Evolutionary conservation across 2,888 invertebrate species (phyloP), one percentile per base, ranked within the genome.

Genomic region (Nemoura dubitans): DNA sequence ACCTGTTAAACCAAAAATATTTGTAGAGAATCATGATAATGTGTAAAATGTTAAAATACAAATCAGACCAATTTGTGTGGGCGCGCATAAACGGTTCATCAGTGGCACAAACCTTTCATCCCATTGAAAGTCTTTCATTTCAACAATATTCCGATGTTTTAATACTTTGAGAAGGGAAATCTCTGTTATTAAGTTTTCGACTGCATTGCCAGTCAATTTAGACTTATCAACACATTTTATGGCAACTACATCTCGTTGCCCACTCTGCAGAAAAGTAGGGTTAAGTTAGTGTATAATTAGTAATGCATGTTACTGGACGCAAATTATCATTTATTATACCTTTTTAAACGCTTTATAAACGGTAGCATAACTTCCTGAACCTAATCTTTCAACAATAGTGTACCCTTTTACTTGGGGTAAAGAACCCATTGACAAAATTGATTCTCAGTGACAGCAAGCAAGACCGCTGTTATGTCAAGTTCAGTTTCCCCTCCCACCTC

Each of bases 111-210:
- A 95, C 95, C 93, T 94, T 59, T 95, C 94, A 89, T 96, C 96
- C 95, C 95, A 96, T 1, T 94, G 94, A 89, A 98, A 98, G 90
- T 98, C 96, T 90, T 94, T 94, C 93, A 98, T 95, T 85, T 95
- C 94, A 0, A 98, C 97, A 85, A 98, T 96, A 90, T 97, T 94
- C 0, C 95, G 95, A 91, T 97, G 97, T 27, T 95, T 94, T 0
- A 98, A 92, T 0, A 94, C 94, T 90, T 97, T 97, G 89, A 98
- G 91, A 27, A 97, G 92, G 59, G 94, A 93, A 76, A 98, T 98
- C 93, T 98, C 98, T 0, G 95, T 95, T 83, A 97, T 93, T 27
- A 98, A 92, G 91, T 96, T 96, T 90, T 97, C 96, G 7, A 95
- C 94, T 0, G 97, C 95, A 0, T 94, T 92, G 86, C 94, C 94